Base-by-base conservation (phyloP, 1,140 invertebrate genomes). In the Aphelenchoides besseyi region DNA sequence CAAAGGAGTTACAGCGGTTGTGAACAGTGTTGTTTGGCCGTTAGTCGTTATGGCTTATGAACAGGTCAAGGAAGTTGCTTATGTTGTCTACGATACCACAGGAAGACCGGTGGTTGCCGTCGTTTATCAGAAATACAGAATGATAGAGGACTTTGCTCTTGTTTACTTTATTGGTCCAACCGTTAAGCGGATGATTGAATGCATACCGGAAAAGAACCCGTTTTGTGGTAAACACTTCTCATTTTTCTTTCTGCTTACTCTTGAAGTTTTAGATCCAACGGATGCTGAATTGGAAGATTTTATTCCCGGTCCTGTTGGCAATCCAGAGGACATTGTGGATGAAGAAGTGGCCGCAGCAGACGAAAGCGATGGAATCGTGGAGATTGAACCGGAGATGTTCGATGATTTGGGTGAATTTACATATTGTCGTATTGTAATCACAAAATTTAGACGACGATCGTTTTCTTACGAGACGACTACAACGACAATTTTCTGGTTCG, bases 141-240 rank as follows among this genome's bases (percentile, higher is more conserved):
- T 66, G 16, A 33, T 37, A 16, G 63, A 66, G 32, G 63, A 66
- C 36, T 32, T 35, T 32, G 63, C 48, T 32, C 30, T 66, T 3
- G 36, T 66, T 53, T 53, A 66, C 30, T 16, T 66, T 3, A 33
- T 66, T 3, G 63, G 63, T 16, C 63, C 63, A 53, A 66, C 26
- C 30, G 63, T 37, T 2, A 66, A 66, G n/a, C 16, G 12, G 1
- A 12, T 66, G 8, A 32, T 66, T 16, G 36, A 66, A 16, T 32
- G 32, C 16, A 29, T 66, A 2, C 63, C 63, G 63, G 63, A 66
- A 32, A 66, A 66, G 63, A 66, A 66, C 36, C 63, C 63, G 48
- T 66, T 66, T 35, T 66, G 63, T 66, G 32, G 63, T 66, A 2
- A 53, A 12, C 36, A 2, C 2, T 36, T 28, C 9, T 61, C 2